Evolutionary conservation across 2,797 vertebrate species (phyloP), one percentile per base, ranked within the genome.

Genomic region (Micrastur ruficollis): DNA sequence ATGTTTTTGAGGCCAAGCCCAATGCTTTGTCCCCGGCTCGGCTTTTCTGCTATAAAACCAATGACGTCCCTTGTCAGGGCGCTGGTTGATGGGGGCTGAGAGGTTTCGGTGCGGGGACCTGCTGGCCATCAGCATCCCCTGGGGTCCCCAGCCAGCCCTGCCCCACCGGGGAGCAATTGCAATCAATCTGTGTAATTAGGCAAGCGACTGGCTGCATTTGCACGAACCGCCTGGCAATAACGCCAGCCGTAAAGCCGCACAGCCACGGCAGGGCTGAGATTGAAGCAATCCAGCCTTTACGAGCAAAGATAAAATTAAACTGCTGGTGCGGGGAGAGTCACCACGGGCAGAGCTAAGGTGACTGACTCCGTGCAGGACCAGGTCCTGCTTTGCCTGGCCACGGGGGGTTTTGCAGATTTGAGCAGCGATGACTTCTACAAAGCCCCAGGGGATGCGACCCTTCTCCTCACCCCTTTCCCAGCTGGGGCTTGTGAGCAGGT

Each of bases 141-240:
- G 4, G 38, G 58, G n/a, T 53, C 40, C 63, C 47, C 46, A 23
- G 40, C 50, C 9, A 1, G 9, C 50, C 26, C 40, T 36, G 62
- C 15, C n/a, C 62, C 40, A 12, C 14, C 3, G 5, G 32, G 27
- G 38, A 75, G 55, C 14, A 12, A 22, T 20, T 6, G 3, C 36
- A 8, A 36, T 63, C 65, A 14, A 18, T 44, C 29, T 6, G 10
- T 58, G 44, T 38, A 32, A 50, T 58, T 42, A 58, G n/a, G 42
- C 50, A 26, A 56, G 52, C 0, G 5, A 38, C 8, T 0, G 6
- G 38, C 38, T 34, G 36, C 17, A n/a, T 40, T n/a, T 17, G 36
- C 36, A 12, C 2, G 4, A 15, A 21, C 31, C 0, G 4, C 34
- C 21, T 38, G 42, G 18, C 65, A 14, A 38, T 23, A 25, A 40